phyloP scores from a whole-genome alignment of 23 tunicate species.

The Botrylloides violaceus region DNA sequence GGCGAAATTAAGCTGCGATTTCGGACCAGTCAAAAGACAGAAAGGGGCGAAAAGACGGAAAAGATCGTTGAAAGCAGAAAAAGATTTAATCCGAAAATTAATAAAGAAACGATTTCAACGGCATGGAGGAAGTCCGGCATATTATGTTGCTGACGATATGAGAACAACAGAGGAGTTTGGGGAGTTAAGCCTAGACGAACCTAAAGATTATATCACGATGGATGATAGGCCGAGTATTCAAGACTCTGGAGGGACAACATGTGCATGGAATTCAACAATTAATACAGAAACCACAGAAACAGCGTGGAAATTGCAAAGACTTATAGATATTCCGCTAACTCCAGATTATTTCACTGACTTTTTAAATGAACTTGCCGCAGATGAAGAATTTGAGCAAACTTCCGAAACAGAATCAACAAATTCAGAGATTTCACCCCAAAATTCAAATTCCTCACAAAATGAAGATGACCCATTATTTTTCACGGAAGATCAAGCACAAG shows the following conservation, averaged over 20 bases:
- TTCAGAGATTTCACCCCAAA: not conserved
- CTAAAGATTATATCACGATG: not conserved
- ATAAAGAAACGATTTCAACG: not conserved
- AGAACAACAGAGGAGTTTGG: not conserved
- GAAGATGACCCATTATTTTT: not conserved
- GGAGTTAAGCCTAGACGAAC: not conserved
- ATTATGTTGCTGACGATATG: not conserved
- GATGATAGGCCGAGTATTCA: not conserved
- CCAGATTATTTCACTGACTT: not conserved
- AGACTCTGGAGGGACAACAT: conserved; percentile 16
- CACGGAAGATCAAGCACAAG: not conserved
- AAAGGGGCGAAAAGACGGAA: not conserved
- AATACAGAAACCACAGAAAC: not conserved
- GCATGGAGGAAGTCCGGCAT: not conserved
- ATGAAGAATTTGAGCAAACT: not conserved
- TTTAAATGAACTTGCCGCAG: not conserved
- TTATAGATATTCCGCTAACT: not conserved
- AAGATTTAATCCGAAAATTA: not conserved
- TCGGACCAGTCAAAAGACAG: conserved; percentile 26
- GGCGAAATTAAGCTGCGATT: conserved; percentile 76
- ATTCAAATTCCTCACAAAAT: not conserved
- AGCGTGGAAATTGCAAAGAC: not conserved
- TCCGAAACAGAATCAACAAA: not conserved
- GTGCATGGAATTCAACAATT: not conserved
- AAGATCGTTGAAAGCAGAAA: not conserved